Base-by-base conservation (phyloP, 2,888 invertebrate genomes). In the Mesorhabditis sp. region DNA sequence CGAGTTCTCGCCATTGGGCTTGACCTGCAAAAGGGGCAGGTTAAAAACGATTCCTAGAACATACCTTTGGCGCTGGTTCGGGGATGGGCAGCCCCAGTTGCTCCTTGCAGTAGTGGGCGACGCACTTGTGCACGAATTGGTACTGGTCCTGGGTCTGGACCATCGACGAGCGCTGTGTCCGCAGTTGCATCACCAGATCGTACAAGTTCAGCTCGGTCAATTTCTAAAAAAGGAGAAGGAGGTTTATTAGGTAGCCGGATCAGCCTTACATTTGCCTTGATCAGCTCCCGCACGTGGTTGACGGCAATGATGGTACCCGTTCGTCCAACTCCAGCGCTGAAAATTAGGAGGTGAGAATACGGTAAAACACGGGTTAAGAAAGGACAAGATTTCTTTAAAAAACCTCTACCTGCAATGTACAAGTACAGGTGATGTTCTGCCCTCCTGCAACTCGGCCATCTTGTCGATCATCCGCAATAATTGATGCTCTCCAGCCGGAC, bases 91-190 rank as follows among this genome's bases (percentile, higher is more conserved):
- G 67, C 6, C 75, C 75, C 62, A 79, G 65, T 10, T 65, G 41
- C 10, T 68, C 61, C 5, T 75, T 69, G 65, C 78, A 80, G 67
- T 83, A 83, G 15, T 74, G 66, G 6, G 79, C 80, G 15, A 83
- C 75, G 67, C 80, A 81, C 41, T 74, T 74, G 68, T 82, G 78
- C 15, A 83, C 80, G 62, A 82, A 81, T 45, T 77, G 76, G 66
- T 75, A 83, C 62, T 83, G 83, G 66, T 80, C 79, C 77, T 77
- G 75, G 41, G 83, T 81, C 67, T 83, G 83, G 6, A 83, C 83
- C 79, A 82, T 80, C 67, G 78, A 75, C 5, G 79, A 73, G 62
- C 83, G 67, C 67, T 83, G 82, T 67, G 72, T 75, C 50, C 83
- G 74, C 68, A 83, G 67, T 5, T 70, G 45, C 66, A 78, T 66